Conservation (phyloP, 2,888 invertebrate genomes). For the Aspidiotus destructor region DNA sequence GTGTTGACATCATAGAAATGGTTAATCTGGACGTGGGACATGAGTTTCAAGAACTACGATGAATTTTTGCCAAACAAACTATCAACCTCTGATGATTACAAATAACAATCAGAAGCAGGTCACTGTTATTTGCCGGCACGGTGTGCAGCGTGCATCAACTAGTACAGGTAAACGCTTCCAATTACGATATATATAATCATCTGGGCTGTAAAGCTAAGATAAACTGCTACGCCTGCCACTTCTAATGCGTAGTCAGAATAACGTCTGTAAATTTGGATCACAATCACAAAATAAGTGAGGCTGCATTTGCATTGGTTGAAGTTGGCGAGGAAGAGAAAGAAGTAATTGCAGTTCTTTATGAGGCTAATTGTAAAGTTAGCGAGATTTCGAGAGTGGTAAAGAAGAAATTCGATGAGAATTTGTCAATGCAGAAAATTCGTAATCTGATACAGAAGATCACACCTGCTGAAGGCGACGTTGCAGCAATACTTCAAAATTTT, state of each 20-base stretch:
- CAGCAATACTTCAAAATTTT: no score
- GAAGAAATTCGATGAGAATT: no score
- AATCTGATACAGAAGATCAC: no score
- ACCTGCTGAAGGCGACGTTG: no score
- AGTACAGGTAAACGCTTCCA: no score
- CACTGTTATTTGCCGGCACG: neutral
- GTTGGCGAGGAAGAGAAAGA: neutral
- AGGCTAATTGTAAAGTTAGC: neutral
- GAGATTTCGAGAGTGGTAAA: neutral
- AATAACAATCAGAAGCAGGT: neutral
- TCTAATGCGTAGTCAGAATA: no score
- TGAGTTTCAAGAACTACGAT: neutral
- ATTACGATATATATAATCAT: neutral
- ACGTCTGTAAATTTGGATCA: no score
- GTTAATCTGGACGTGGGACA: neutral
- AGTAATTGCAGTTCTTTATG: neutral
- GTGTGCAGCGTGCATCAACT: neutral
- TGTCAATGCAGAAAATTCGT: no score
- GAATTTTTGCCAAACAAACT: neutral
- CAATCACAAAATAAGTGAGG: neutral
- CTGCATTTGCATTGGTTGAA: neutral
- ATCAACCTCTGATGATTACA: neutral
- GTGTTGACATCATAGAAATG: no score
- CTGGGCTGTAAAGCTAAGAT: neutral
- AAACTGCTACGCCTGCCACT: neutral